phyloP scores from a whole-genome alignment of 2,113 vertebrate genomes.

The Aleadryas rufinucha region DNA sequence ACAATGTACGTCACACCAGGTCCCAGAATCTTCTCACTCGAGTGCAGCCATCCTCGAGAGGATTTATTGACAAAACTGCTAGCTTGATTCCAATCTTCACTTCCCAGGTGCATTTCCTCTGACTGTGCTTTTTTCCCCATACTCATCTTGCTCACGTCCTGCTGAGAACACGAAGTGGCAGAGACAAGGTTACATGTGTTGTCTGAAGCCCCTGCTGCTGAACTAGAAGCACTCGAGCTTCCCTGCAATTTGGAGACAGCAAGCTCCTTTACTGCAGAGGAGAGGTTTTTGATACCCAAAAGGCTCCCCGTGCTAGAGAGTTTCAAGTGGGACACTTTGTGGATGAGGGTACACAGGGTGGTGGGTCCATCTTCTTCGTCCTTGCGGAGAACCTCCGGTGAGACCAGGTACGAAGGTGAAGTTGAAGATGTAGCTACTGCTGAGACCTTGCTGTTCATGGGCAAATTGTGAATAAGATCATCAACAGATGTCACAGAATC shows the following conservation, averaged over 20 bases:
- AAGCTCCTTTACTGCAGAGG: slow-evolving; percentile 96
- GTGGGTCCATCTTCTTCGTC: slow-evolving; percentile 91
- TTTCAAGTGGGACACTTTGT: slow-evolving; percentile 98
- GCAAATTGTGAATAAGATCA: slow-evolving; percentile 95
- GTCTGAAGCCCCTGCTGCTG: slow-evolving; percentile 79
- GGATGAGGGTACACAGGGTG: slow-evolving; percentile 93
- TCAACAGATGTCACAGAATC: slow-evolving; percentile 98
- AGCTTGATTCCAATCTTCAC: slow-evolving; percentile 83
- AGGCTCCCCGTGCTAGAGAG: slow-evolving; percentile 89
- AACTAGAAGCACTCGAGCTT: slow-evolving; percentile 78
- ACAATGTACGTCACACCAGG: slow-evolving; percentile 95
- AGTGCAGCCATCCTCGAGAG: slow-evolving; percentile 87
- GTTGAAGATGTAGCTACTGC: slow-evolving; percentile 80
- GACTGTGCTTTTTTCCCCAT: slow-evolving; percentile 80
- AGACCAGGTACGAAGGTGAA: slow-evolving; percentile 83
- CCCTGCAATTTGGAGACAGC: slow-evolving; percentile 92
- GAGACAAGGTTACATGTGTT: slow-evolving; percentile 81
- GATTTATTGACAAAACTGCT: slow-evolving; percentile 81
- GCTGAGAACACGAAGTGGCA: slow-evolving; percentile 81
- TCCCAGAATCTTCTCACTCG: slow-evolving; percentile 94
- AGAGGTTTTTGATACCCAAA: slow-evolving; percentile 90
- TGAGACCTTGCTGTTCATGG: slow-evolving; percentile 95
- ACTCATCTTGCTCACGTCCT: slow-evolving; percentile 81
- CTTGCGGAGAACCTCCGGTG: slow-evolving; percentile 80
- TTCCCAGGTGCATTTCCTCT: slow-evolving; percentile 77